Evolutionary conservation across 2,113 vertebrate genomes (phyloP).

Genomic region (Barbus barbus): DNA sequence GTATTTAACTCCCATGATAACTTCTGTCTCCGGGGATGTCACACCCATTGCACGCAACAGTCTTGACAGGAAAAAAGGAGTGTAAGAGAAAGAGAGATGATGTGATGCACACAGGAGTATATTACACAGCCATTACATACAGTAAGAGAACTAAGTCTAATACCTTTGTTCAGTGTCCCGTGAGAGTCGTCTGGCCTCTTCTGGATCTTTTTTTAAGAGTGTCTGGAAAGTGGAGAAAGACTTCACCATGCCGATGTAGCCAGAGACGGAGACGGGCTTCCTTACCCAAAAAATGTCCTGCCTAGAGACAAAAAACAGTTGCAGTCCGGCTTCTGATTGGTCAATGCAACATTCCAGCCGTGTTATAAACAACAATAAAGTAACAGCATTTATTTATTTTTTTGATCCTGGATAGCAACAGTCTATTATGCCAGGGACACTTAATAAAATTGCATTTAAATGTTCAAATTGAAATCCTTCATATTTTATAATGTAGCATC

Average conservation of each 20-base stretch:
- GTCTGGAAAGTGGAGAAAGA: conserved; percentile 77
- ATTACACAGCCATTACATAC: neutral
- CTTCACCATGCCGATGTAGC: conserved; percentile 76
- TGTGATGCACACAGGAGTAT: neutral
- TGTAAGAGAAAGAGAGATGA: neutral
- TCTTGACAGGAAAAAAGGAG: conserved; percentile 53
- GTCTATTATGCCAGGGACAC: neutral
- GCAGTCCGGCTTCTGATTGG: neutral
- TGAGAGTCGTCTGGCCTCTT: conserved; percentile 73
- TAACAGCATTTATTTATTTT: neutral
- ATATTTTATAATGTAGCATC: neutral
- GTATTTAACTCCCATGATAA: conserved; percentile 66
- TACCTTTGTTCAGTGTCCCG: conserved; percentile 75
- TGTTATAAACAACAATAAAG: neutral
- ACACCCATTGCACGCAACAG: conserved; percentile 68
- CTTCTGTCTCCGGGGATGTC: conserved; percentile 65
- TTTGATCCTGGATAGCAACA: neutral
- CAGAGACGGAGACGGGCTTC: conserved; percentile 63
- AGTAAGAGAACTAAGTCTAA: neutral
- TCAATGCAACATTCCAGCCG: neutral
- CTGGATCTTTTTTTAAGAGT: conserved; percentile 65
- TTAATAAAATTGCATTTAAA: neutral
- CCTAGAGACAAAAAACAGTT: conserved; percentile 35
- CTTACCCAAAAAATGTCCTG: conserved; percentile 57
- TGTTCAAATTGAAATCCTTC: neutral